Base-by-base conservation (phyloP, 2,113 vertebrate genomes). In the Egretta garzetta region DNA sequence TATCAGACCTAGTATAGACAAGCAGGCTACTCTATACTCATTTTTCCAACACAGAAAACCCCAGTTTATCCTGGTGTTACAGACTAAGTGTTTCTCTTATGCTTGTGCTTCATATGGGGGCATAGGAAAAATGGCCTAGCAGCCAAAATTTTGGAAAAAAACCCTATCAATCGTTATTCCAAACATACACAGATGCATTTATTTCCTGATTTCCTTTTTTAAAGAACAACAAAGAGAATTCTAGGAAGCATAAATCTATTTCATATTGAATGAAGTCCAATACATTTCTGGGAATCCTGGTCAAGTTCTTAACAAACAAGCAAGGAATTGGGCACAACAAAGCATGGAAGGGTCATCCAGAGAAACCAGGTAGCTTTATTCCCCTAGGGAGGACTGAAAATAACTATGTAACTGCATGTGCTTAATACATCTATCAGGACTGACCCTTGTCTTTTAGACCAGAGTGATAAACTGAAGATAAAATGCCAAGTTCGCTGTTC, bases 241-340 rank as follows among this genome's bases (percentile, higher is more conserved):
- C 90, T 96, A 96, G 95, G 95, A 96, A 96, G 85, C 49, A n/a
- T 14, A 22, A 93, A 90, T 90, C 93, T 89, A 63, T 95, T 93
- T 91, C 45, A 66, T 37, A 83, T 12, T 96, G 88, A 94, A 91
- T 30, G 39, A 88, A 60, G 79, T 75, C 87, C 80, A 96, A n/a
- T 60, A n/a, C n/a, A 23, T 88, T 95, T 96, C 90, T 92, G 85
- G 71, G 85, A 96, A 92, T 85, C 33, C 23, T 58, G 49, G n/a
- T 77, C 81, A 73, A 86, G 88, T 52, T 87, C 49, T 86, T 72
- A 75, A 71, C n/a, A 95, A 93, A 93, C 66, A 92, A 92, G 33
- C 17, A 37, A 80, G 20, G 55, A 71, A 76, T 2, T 60, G 85
- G 82, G 88, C 53, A 73, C 59, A 80, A 72, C 71, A 73, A 83